Conservation (phyloP, 2,797 vertebrate genomes). For the Muscicapa comitata region DNA sequence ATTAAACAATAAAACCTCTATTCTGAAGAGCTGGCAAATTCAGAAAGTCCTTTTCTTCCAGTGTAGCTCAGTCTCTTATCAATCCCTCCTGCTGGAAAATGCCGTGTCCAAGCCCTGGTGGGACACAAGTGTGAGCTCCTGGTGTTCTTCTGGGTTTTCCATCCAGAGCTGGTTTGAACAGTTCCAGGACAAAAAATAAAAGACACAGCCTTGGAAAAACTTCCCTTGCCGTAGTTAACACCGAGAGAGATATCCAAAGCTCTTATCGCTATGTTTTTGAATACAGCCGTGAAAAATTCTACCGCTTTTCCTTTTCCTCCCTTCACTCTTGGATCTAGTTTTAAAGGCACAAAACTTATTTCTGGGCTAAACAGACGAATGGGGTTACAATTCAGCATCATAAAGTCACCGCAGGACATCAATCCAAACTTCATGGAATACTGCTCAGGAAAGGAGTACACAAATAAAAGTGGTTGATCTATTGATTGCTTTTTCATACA, state of each 20-base stretch:
- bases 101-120: rapidly evolving
- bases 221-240: too few species aligned
- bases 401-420: neutral
- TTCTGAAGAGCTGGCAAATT: neutral
- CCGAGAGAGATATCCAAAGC: neutral
- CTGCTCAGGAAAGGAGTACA: neutral
- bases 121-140: neutral
- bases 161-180: neutral
- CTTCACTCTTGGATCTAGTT: rapidly evolving
- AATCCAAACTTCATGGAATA: neutral
- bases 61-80: neutral
- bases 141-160: too few species aligned
- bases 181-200: too few species aligned
- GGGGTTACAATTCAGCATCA: neutral
- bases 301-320: rapidly evolving
- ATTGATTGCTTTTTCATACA: neutral
- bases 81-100: neutral
- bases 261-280: neutral
- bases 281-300: rapidly evolving
- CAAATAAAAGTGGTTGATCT: neutral
- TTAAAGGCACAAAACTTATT: neutral
- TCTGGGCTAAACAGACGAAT: neutral
- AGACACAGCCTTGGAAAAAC: neutral
- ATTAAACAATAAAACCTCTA: neutral
- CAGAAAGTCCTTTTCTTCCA: neutral